Conservation (phyloP, 2,797 vertebrate species). For the Lutra lutra region DNA sequence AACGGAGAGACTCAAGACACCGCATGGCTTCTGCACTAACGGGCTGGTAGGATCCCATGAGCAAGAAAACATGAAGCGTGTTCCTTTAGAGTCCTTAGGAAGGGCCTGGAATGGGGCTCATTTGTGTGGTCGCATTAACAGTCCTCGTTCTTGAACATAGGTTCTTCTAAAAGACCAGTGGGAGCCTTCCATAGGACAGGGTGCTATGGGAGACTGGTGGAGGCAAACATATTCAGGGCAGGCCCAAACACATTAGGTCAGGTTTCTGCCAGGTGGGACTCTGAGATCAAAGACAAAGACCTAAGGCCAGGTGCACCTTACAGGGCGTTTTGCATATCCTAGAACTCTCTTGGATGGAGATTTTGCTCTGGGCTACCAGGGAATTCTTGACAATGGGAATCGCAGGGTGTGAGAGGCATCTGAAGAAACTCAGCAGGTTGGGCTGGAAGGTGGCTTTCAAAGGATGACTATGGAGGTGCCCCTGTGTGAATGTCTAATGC, state of each 20-base stretch:
- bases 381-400: background rate
- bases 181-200: background rate
- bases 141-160: accelerated
- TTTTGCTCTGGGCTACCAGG: background rate
- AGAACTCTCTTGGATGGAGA: background rate
- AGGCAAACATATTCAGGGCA: background rate
- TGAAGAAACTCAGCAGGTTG: background rate
- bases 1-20: background rate
- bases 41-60: background rate
- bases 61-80: background rate
- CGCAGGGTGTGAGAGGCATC: accelerated
- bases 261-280: background rate
- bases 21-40: background rate
- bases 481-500: background rate
- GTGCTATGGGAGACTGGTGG: accelerated
- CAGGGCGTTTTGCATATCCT: accelerated
- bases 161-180: background rate
- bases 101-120: background rate
- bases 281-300: background rate
- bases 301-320: background rate
- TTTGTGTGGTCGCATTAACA: background rate
- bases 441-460: background rate
- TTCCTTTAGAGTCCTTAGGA: background rate
- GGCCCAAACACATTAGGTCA: background rate
- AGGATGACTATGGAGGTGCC: background rate